These are phyloP conservation scores for Buceros bicornis DNA, from an alignment of 2,797 vertebrate species.

Conservation along the genomic window DNA sequence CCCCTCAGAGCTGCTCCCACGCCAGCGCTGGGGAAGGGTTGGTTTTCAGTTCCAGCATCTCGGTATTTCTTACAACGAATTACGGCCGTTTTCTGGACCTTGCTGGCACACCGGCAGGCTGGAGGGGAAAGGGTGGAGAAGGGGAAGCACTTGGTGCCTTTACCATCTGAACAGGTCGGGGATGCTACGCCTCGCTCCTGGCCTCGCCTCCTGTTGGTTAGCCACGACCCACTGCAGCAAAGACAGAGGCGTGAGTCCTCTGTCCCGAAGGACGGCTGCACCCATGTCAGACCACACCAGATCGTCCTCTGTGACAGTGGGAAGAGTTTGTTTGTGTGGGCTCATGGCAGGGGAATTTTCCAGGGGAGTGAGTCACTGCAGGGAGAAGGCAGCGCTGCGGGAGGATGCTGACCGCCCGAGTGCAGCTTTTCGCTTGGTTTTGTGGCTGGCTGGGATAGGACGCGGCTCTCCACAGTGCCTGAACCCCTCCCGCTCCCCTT, in stretches of 20 bases:
- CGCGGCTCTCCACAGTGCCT: background rate
- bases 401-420: background rate
- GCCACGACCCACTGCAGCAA: fast-evolving
- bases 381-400: background rate
- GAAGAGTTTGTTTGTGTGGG: background rate
- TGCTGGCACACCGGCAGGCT: background rate
- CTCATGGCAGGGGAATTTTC: background rate
- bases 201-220: background rate
- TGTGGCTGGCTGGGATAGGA: background rate
- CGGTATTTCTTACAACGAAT: background rate
- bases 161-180: background rate
- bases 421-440: background rate
- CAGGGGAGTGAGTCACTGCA: background rate
- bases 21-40: background rate
- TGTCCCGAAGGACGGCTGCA: background rate
- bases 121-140: background rate
- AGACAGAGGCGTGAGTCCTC: too few relatives aligned
- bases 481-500: background rate
- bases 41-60: background rate
- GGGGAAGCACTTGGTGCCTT: background rate
- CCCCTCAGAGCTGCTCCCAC: background rate
- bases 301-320: fast-evolving
- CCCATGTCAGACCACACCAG: fast-evolving
- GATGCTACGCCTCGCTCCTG: background rate
- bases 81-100: background rate